A percentile compares a stretch with the other conserved stretches of the same genome.
These are phyloP conservation scores for Apamea sordens DNA, from an alignment of 2,888 invertebrate genomes.

Conservation along the genomic window DNA sequence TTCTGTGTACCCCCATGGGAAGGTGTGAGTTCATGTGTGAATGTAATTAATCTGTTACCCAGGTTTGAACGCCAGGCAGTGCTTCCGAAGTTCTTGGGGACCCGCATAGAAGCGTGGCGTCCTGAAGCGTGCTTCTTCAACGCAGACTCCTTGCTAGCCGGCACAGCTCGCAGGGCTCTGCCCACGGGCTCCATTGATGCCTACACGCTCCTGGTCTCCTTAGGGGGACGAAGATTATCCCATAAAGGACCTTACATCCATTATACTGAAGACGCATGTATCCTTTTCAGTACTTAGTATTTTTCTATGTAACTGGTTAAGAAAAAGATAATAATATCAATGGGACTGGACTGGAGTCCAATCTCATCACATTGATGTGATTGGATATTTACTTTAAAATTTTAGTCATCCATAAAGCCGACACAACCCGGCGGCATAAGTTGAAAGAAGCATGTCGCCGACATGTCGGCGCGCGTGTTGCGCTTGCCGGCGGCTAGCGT, in stretches of 20 bases:
- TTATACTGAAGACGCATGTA: constrained; percentile 99
- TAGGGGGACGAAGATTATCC: constrained; percentile 95
- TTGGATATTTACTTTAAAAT: background rate
- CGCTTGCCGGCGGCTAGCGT: too few relatives aligned
- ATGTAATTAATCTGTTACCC: background rate
- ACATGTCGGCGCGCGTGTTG: too few relatives aligned
- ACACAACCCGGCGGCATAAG: too few relatives aligned
- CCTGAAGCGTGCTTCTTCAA: constrained; percentile 97
- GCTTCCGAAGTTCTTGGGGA: constrained; percentile 97
- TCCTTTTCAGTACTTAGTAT: constrained; percentile 88
- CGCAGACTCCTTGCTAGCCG: constrained; percentile 95
- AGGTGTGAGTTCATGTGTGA: background rate
- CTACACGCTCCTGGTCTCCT: constrained; percentile 97
- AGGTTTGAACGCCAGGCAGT: constrained; percentile 98
- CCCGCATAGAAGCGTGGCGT: constrained; percentile 97
- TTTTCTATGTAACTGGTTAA: background rate
- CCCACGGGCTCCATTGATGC: constrained; percentile 94
- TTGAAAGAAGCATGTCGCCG: too few relatives aligned
- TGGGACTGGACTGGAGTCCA: background rate
- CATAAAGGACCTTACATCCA: constrained; percentile 93
- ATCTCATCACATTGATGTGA: background rate
- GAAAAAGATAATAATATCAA: background rate
- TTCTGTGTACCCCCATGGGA: too few relatives aligned
- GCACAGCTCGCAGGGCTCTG: constrained; percentile 96
- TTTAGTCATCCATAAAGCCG: too few relatives aligned